Conservation (phyloP, 2,113 vertebrate genomes). For the Recurvirostra avosetta region DNA sequence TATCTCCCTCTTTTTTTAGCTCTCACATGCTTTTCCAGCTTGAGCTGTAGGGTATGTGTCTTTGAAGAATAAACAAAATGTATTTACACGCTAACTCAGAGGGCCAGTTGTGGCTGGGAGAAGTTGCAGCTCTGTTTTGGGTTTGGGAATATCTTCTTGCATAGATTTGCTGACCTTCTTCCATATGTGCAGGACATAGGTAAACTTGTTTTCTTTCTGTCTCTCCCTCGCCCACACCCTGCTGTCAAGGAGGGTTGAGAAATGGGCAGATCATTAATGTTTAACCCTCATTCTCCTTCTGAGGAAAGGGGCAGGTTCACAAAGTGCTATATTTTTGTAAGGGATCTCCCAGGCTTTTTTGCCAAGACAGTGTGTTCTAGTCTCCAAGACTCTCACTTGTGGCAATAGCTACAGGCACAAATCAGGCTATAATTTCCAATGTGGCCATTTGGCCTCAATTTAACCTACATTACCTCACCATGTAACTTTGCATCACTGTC, state of each 20-base stretch:
- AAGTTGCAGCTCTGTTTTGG: background rate
- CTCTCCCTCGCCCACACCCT: background rate
- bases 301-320: background rate
- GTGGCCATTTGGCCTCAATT: background rate
- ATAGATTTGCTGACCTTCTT: background rate
- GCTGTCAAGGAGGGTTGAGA: background rate
- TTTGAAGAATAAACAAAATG: background rate
- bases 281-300: background rate
- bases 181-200: fast-evolving
- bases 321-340: background rate
- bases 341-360: background rate
- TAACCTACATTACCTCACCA: background rate
- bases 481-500: background rate
- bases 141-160: background rate
- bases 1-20: background rate
- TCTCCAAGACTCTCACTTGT: background rate
- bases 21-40: background rate
- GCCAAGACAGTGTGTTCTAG: background rate
- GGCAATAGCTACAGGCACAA: background rate
- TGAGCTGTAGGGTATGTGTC: background rate
- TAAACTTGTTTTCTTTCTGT: background rate
- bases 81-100: background rate
- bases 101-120: background rate
- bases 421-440: background rate
- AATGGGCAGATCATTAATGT: background rate